A percentile compares a stretch with the other conserved stretches of the same genome.
These are phyloP conservation scores for Cryptoblepharus egeriae DNA, from an alignment of 2,797 vertebrate genomes.

Conservation along the genomic window DNA sequence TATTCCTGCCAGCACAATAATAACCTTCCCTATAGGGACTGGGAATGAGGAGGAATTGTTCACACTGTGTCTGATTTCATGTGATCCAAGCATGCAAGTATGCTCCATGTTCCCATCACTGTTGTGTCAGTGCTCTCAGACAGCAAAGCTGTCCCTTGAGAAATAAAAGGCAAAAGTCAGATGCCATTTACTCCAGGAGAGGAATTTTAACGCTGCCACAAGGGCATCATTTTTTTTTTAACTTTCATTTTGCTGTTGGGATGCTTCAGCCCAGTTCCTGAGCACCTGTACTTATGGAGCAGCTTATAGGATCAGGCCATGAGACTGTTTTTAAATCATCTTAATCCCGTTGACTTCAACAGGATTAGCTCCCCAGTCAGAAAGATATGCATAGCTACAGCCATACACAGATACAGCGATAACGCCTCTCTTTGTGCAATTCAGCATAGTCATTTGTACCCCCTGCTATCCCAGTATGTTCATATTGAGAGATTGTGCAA, in stretches of 20 bases:
- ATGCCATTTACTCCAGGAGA: neutral
- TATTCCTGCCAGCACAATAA: no score
- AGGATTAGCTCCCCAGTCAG: neutral
- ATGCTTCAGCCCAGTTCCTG: neutral
- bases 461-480: neutral
- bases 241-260: neutral
- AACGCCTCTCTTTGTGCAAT: neutral
- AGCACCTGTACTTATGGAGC: neutral
- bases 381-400: neutral
- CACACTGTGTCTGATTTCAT: neutral
- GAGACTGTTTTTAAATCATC: neutral
- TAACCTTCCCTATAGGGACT: no score
- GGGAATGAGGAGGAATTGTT: neutral
- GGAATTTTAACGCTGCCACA: neutral
- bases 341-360: slow-evolving; percentile 4
- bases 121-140: neutral
- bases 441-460: neutral
- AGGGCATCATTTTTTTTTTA: neutral
- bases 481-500: neutral
- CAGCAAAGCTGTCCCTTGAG: neutral
- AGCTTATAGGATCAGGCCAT: slow-evolving; percentile 5
- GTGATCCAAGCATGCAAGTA: neutral
- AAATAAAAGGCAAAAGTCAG: neutral
- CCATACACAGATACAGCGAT: neutral
- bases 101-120: neutral